phyloP scores from a whole-genome alignment of 2,113 vertebrate genomes.

The Pelusios castaneus region DNA sequence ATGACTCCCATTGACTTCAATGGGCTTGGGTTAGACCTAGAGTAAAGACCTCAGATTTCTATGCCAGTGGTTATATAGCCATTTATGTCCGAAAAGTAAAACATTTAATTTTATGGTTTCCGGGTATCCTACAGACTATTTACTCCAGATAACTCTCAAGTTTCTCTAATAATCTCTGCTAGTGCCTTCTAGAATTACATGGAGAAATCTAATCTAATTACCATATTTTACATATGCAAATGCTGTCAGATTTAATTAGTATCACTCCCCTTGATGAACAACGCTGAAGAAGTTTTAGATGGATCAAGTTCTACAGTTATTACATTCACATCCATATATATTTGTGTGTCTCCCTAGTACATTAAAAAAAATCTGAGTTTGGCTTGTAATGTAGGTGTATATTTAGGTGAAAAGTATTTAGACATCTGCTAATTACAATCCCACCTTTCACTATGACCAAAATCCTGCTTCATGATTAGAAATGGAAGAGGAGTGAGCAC shows the following conservation, averaged over 20 bases:
- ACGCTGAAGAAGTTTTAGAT: constrained; percentile 52
- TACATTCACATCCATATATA: constrained; percentile 22
- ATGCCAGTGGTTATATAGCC: background rate
- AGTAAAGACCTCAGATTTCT: background rate
- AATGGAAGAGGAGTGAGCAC: accelerated
- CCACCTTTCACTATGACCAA: background rate
- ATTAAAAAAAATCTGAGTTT: background rate
- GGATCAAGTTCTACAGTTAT: constrained; percentile 27
- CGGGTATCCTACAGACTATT: constrained; percentile 15
- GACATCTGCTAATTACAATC: background rate
- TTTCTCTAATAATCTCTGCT: constrained; percentile 46
- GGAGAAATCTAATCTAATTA: constrained; percentile 48
- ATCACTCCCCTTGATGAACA: constrained; percentile 16
- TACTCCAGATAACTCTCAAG: constrained; percentile 50
- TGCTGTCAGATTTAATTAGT: constrained; percentile 62
- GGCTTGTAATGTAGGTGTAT: background rate
- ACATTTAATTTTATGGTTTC: background rate
- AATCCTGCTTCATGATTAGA: background rate
- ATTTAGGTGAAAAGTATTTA: background rate
- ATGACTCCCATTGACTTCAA: accelerated
- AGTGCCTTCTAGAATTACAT: constrained; percentile 54
- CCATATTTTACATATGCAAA: constrained; percentile 58
- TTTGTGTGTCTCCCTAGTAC: background rate
- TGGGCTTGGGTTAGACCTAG: background rate
- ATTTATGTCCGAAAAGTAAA: constrained; percentile 51